Evolutionary conservation across 1,140 invertebrate species (phyloP).

Genomic region (Lepidostoma basale): DNA sequence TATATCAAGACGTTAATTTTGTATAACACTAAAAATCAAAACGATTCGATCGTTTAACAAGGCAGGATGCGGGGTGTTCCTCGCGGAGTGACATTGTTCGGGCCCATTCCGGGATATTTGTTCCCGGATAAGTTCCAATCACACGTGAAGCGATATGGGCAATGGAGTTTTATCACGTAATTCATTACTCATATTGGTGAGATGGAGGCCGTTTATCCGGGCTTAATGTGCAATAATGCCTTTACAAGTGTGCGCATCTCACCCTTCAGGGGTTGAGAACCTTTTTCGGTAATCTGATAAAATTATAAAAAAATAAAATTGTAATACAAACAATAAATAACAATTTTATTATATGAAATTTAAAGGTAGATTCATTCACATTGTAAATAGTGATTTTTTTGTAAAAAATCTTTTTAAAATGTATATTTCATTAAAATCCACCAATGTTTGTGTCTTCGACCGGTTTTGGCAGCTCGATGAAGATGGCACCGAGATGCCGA

Average conservation of each 20-base stretch:
- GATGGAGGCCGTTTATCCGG: neutral
- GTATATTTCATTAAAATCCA: too few species aligned
- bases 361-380: too few species aligned
- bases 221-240: conserved; percentile 13
- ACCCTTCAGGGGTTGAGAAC: too few species aligned
- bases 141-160: neutral
- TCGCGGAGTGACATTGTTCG: neutral
- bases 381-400: too few species aligned
- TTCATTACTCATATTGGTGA: conserved; percentile 12
- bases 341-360: too few species aligned
- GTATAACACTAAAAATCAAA: neutral
- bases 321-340: too few species aligned
- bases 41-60: neutral
- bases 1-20: neutral
- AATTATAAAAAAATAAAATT: too few species aligned
- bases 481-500: too few species aligned
- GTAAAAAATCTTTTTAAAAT: too few species aligned
- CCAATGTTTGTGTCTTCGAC: too few species aligned
- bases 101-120: neutral
- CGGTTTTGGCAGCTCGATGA: too few species aligned
- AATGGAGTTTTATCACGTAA: conserved; percentile 6
- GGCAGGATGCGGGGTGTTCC: neutral
- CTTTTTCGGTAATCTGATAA: too few species aligned
- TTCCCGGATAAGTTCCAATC: neutral
- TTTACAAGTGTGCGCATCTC: conserved; percentile 8